Conservation (phyloP, 2,888 invertebrate species). For the Alitta virens region DNA sequence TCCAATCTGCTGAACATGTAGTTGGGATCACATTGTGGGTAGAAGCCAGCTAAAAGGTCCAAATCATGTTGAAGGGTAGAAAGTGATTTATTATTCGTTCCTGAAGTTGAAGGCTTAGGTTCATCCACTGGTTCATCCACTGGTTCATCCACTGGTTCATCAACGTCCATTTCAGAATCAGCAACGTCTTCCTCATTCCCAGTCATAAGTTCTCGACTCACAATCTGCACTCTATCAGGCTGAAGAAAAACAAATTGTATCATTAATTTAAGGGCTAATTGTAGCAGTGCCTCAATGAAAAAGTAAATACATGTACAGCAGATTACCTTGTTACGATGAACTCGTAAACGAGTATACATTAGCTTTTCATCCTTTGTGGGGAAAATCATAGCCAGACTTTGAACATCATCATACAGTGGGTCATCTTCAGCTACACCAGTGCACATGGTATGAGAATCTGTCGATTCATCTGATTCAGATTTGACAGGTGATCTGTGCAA, state of each 20-base stretch:
- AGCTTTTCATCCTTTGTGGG: constrained; percentile 44
- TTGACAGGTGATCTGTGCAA: too few relatives aligned
- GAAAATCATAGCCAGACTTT: constrained; percentile 39
- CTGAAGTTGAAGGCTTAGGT: too few relatives aligned
- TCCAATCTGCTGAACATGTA: neutral
- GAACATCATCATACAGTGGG: constrained; percentile 42
- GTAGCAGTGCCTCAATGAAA: too few relatives aligned
- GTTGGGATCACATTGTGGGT: neutral
- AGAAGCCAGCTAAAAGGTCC: neutral
- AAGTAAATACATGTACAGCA: constrained; percentile 43
- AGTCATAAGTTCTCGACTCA: neutral
- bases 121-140: too few relatives aligned
- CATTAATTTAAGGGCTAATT: too few relatives aligned
- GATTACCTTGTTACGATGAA: constrained; percentile 40
- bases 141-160: too few relatives aligned
- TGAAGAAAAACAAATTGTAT: neutral
- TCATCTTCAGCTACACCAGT: constrained; percentile 27
- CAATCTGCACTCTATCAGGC: neutral
- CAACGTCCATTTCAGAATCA: too few relatives aligned
- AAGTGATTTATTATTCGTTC: too few relatives aligned
- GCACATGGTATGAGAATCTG: neutral
- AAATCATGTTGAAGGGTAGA: neutral
- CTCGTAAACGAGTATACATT: constrained; percentile 47
- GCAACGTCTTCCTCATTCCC: too few relatives aligned
- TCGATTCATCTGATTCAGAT: neutral